Percentiles rank a stretch among this genome's conserved stretches.
Evolutionary conservation across 1,140 invertebrate genomes (phyloP).

Genomic region (Harlomillsia oculata): DNA sequence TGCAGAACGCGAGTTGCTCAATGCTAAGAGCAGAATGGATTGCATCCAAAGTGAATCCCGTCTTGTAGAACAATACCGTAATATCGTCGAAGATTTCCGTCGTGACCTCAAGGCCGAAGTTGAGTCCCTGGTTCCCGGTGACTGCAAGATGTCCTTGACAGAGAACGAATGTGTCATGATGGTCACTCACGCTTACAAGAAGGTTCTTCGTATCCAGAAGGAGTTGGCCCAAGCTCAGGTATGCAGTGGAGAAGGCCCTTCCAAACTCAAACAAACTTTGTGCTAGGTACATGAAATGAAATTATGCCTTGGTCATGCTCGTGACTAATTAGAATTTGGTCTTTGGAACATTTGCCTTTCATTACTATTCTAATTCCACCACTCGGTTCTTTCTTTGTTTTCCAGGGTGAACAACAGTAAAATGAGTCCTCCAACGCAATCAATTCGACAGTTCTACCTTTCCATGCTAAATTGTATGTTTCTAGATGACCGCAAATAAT

Average conservation of each 20-base stretch:
- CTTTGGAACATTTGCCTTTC: no score
- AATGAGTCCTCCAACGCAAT: no score
- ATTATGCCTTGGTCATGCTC: no score
- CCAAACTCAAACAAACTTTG: conserved; percentile 9
- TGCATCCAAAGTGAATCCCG: conserved; percentile 31
- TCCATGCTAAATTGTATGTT: no score
- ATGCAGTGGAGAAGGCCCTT: conserved; percentile 16
- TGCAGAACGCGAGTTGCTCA: conserved; percentile 30
- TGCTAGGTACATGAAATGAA: no score
- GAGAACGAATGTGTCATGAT: conserved; percentile 32
- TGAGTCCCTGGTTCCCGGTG: conserved; percentile 26
- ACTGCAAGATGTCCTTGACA: conserved; percentile 25
- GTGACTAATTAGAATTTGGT: no score
- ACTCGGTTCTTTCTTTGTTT: no score
- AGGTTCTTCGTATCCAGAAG: conserved; percentile 31
- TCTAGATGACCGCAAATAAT: no score
- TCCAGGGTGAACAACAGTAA: no score
- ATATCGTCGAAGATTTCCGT: conserved; percentile 33
- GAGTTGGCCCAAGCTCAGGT: conserved; percentile 32
- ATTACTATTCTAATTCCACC: no score
- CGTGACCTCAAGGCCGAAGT: conserved; percentile 34
- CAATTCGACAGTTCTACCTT: no score
- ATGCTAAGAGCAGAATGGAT: conserved; percentile 32
- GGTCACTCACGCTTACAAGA: conserved; percentile 35
- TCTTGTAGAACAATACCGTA: conserved; percentile 30